phyloP scores from a whole-genome alignment of 2,797 vertebrate genomes.

The Tragelaphus eurycerus region DNA sequence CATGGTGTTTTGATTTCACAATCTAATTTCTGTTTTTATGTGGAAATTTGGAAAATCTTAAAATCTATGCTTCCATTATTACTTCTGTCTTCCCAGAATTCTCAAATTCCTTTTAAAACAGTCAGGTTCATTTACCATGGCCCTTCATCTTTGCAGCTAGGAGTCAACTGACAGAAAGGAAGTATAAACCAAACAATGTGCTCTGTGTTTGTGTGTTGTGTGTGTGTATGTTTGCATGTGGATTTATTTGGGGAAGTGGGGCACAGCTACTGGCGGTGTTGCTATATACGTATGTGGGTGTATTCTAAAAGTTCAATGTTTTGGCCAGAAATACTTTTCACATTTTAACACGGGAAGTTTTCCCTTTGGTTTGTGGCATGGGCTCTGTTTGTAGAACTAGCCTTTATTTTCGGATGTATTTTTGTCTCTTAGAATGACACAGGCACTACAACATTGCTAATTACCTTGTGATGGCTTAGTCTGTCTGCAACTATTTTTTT shows the following conservation, averaged over 20 bases:
- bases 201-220: neutral
- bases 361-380: constrained; percentile 51
- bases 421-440: constrained; percentile 53
- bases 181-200: neutral
- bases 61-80: neutral
- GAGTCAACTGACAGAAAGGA: neutral
- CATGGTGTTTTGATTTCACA: constrained; percentile 1
- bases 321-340: constrained; percentile 40
- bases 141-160: neutral
- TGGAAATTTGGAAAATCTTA: constrained; percentile 3
- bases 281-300: neutral
- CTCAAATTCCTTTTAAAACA: constrained; percentile 4
- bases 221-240: neutral
- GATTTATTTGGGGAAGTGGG: constrained; percentile 29
- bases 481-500: neutral
- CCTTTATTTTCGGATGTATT: constrained; percentile 48
- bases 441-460: constrained; percentile 16
- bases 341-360: constrained; percentile 54
- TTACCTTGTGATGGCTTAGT: constrained; percentile 6
- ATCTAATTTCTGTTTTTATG: neutral
- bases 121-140: neutral
- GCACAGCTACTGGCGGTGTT: neutral
- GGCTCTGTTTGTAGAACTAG: constrained; percentile 35
- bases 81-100: constrained; percentile 1
- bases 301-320: neutral